These are phyloP conservation scores for Podilymbus podiceps DNA, from an alignment of 2,113 vertebrate species.

Conservation along the genomic window DNA sequence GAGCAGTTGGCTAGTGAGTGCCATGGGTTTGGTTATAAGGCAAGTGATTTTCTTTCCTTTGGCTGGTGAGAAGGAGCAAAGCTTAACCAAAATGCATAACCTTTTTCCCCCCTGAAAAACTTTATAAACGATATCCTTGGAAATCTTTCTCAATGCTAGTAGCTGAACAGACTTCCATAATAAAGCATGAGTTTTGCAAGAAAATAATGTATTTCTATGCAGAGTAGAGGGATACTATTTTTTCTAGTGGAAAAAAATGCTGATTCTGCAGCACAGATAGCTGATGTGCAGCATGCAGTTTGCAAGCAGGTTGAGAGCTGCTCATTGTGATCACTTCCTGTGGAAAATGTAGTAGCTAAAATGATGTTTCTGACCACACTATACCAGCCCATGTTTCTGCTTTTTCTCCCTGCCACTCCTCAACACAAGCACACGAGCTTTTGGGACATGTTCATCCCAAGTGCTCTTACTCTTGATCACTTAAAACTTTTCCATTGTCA, in stretches of 20 bases:
- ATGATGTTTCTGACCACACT: background rate
- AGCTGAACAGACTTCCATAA: background rate
- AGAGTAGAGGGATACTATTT: background rate
- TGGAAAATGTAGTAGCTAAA: background rate
- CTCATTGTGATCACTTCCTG: background rate
- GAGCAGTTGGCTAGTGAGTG: background rate
- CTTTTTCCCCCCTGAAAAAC: background rate
- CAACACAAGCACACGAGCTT: background rate
- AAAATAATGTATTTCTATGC: background rate
- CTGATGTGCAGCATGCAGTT: fast-evolving
- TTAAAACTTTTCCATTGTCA: background rate
- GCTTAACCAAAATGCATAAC: background rate
- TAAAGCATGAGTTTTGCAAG: background rate
- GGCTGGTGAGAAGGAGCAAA: background rate
- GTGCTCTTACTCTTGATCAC: background rate
- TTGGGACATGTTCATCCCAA: background rate
- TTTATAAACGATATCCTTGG: background rate
- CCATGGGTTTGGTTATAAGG: background rate
- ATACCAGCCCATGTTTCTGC: background rate
- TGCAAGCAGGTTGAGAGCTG: background rate
- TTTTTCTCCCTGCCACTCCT: background rate
- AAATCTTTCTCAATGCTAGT: background rate
- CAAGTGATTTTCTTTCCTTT: background rate
- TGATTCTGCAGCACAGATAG: background rate
- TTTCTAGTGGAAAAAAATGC: background rate